These are phyloP conservation scores for Notoglanidium macrostoma DNA, from an alignment of 2,797 vertebrate species.

Conservation along the genomic window DNA sequence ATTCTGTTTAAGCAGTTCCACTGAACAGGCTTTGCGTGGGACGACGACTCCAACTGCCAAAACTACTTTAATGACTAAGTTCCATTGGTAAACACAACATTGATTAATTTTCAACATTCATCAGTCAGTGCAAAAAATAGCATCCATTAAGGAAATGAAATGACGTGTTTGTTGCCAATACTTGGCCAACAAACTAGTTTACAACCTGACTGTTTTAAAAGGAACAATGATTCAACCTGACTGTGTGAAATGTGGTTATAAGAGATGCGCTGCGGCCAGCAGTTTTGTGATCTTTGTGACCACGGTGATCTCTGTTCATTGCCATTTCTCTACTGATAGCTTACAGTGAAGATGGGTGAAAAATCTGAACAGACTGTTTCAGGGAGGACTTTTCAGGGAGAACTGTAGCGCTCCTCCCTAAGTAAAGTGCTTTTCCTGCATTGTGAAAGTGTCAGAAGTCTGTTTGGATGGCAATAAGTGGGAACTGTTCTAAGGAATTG, in stretches of 20 bases:
- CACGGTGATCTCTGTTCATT: not conserved
- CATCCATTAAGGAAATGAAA: not conserved
- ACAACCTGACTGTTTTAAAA: not conserved
- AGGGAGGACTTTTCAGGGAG: not conserved
- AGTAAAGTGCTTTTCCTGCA: not conserved
- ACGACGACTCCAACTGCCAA: too few relatives aligned
- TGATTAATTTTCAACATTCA: not conserved
- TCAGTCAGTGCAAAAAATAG: not conserved
- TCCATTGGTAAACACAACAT: not conserved
- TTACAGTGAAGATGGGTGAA: not conserved
- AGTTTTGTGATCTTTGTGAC: not conserved
- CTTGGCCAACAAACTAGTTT: not conserved
- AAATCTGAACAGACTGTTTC: not conserved
- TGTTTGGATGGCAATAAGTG: not conserved
- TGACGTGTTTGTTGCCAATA: not conserved
- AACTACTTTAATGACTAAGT: too few relatives aligned
- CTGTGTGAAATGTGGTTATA: not conserved
- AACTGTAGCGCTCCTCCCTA: not conserved
- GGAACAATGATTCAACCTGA: not conserved
- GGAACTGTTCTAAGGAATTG: too few relatives aligned
- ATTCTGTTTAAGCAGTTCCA: not conserved
- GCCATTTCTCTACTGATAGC: not conserved
- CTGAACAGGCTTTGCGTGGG: too few relatives aligned
- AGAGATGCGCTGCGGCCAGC: not conserved
- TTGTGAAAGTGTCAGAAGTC: not conserved